A percentile compares a stretch with the other conserved stretches of the same genome.
Conservation (phyloP, 2,113 vertebrate species). For the Gyps fulvus region DNA sequence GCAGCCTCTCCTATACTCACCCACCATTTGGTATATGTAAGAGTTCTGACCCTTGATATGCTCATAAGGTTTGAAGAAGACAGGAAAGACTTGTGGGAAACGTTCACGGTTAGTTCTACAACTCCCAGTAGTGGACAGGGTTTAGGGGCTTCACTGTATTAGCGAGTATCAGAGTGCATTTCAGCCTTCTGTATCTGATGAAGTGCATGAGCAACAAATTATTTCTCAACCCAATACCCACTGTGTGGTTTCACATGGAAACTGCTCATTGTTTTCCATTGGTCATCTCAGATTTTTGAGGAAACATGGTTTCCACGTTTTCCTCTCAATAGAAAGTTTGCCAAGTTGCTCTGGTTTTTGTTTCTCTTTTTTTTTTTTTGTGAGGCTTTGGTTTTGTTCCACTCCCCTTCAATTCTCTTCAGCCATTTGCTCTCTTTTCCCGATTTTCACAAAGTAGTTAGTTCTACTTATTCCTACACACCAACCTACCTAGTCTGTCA, state of each 20-base stretch:
- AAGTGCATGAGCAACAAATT: not conserved
- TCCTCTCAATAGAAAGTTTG: not conserved
- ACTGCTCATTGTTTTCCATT: rapidly evolving
- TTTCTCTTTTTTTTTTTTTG: not conserved
- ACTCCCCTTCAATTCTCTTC: not conserved
- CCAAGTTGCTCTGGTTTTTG: not conserved
- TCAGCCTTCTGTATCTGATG: not conserved
- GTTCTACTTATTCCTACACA: not conserved
- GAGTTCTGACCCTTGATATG: not conserved
- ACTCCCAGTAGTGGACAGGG: rapidly evolving
- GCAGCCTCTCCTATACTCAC: not conserved
- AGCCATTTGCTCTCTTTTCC: not conserved
- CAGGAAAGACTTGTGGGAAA: not conserved
- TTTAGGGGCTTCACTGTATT: not conserved
- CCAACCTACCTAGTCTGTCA: not conserved
- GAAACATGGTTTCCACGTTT: not conserved
- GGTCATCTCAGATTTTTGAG: not conserved
- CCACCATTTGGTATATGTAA: not conserved
- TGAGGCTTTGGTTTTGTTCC: not conserved
- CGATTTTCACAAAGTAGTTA: not conserved
- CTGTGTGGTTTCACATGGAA: not conserved
- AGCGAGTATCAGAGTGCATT: not conserved
- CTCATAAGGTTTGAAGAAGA: not conserved
- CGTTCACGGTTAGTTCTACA: not conserved
- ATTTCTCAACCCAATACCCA: not conserved